phyloP scores from a whole-genome alignment of 2,888 invertebrate species.

The Sinopyrophorus schimmeli region DNA sequence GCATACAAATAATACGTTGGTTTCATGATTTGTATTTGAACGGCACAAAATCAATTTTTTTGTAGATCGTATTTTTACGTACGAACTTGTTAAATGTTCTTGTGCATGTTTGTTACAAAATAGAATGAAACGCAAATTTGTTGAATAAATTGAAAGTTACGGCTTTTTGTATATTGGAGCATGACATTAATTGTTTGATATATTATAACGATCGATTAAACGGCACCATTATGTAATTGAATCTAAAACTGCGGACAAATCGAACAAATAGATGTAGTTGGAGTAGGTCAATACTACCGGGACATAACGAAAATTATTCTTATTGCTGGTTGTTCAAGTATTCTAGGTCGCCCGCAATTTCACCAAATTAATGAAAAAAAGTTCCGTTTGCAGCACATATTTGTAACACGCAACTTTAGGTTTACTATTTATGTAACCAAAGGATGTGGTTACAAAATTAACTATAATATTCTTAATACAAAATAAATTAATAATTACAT shows the following conservation, averaged over 20 bases:
- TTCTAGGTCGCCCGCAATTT: too few relatives aligned
- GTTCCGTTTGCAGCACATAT: constrained; percentile 10
- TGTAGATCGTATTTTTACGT: too few relatives aligned
- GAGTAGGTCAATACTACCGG: background rate
- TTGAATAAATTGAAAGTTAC: constrained; percentile 10
- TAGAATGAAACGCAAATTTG: background rate
- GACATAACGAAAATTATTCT: background rate
- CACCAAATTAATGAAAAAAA: too few relatives aligned
- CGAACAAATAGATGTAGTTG: too few relatives aligned
- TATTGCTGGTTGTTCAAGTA: too few relatives aligned
- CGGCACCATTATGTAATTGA: constrained; percentile 1
- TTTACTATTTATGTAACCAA: constrained; percentile 10
- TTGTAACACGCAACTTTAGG: constrained; percentile 11
- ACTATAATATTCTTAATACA: background rate
- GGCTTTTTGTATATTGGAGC: constrained; percentile 15
- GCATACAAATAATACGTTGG: too few relatives aligned
- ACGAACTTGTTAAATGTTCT: too few relatives aligned
- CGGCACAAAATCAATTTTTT: too few relatives aligned
- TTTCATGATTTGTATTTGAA: too few relatives aligned
- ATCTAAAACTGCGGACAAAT: background rate
- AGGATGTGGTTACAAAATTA: background rate
- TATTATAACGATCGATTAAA: constrained; percentile 6
- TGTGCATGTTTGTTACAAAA: background rate
- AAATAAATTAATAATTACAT: background rate
- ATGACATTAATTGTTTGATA: constrained; percentile 5